Conservation (phyloP, 2,113 vertebrate genomes). For the Mustelus asterias region DNA sequence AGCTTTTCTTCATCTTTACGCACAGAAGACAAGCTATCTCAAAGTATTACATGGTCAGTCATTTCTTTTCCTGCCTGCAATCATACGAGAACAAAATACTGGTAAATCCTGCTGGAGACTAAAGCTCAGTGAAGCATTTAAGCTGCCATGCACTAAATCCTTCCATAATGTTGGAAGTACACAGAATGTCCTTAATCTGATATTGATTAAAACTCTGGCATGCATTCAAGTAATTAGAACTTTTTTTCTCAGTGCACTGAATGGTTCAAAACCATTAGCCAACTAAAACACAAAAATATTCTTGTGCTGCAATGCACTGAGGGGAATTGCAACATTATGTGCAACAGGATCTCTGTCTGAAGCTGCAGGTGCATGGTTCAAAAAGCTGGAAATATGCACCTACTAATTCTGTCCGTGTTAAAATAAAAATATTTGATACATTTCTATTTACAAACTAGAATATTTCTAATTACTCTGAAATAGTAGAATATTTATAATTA, state of each 20-base stretch:
- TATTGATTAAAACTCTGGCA: conserved; percentile 41
- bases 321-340: conserved; percentile 13
- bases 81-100: conserved; percentile 4
- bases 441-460: background rate
- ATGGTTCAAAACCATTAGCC: background rate
- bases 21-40: too few relatives aligned
- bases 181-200: conserved; percentile 37
- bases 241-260: background rate
- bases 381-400: background rate
- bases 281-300: background rate
- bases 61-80: background rate
- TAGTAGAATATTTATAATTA: background rate
- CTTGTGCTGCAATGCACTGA: background rate
- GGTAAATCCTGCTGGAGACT: conserved; percentile 54
- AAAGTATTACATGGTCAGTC: background rate
- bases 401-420: background rate
- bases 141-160: conserved; percentile 41
- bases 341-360: background rate
- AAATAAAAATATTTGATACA: background rate
- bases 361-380: background rate
- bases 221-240: conserved; percentile 38
- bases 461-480: background rate
- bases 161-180: conserved; percentile 40
- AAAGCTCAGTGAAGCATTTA: conserved; percentile 42
- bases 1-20: background rate